Evolutionary conservation across 1,140 invertebrate genomes (phyloP), one percentile per base, ranked within the genome.

Genomic region (Leguminivora glycinivorella): DNA sequence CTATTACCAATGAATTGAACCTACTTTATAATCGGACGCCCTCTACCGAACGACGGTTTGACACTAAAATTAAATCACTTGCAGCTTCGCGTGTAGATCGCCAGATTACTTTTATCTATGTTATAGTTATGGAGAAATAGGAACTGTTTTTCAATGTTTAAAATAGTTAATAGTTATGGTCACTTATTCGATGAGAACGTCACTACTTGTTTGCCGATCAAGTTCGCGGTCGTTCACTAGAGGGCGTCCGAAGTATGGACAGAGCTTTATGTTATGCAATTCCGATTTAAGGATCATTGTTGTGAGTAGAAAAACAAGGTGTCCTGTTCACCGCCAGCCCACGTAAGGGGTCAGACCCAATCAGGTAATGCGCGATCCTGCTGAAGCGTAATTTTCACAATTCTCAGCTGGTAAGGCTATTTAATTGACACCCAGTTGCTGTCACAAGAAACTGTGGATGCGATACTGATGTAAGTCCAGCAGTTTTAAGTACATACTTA

Each of bases 351-450:
- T 77, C 78, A 84, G 83, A 84, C 85, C 79, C 83, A 83, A 84
- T 83, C 70, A 70, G 58, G 29, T 82, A 79, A 80, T 80, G 77
- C 76, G 81, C 73, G 70, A 67, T 78, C 75, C 72, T 70, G 68
- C 70, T 75, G 71, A 72, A 75, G 72, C 71, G 77, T 80, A 77
- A 83, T 77, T 83, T 83, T 77, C 79, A 77, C 77, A 78, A 76
- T 77, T 31, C 58, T 71, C 79, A 78, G 80, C 73, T 78, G 77
- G 77, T 83, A 91, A 91, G 87, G 87, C 88, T 82, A 74, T 75
- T 76, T 89, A 91, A 91, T 90, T 91, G 87, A 91, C 87, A 83
- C 78, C 79, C 83, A 81, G 75, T 85, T 72, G 75, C 72, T 70
- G 79, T 80, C 73, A 75, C 72, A 74, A 72, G 58, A 73, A 74